These are phyloP conservation scores for Goniozus legneri DNA, from an alignment of 1,140 invertebrate species.

Conservation along the genomic window DNA sequence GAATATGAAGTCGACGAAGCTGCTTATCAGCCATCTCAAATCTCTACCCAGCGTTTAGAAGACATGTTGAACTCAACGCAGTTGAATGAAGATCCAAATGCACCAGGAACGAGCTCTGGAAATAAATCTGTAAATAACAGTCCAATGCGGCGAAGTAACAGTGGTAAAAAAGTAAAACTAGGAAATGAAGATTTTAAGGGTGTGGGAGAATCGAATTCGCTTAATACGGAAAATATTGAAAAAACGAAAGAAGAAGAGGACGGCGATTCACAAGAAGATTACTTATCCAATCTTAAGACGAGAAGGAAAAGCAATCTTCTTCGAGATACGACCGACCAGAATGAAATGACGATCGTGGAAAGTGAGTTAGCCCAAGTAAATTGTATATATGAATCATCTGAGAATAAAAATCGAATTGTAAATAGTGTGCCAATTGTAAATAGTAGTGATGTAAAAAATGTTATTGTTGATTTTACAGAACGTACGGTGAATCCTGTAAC, in stretches of 20 bases:
- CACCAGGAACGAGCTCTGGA: no score
- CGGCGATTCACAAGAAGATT: conserved; percentile 17
- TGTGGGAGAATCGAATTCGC: background rate
- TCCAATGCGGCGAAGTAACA: no score
- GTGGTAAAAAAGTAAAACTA: no score
- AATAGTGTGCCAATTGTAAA: background rate
- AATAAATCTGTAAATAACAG: no score
- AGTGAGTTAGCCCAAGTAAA: no score
- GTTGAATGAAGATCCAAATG: no score
- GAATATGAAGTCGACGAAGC: conserved; percentile 11
- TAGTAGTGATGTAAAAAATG: background rate
- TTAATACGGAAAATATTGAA: background rate
- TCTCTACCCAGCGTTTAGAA: conserved; percentile 32
- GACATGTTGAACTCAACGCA: no score
- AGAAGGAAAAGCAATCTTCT: conserved; percentile 19
- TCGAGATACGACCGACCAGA: conserved; percentile 11
- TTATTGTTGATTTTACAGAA: background rate
- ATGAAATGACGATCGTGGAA: no score
- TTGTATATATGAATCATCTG: no score
- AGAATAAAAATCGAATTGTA: no score
- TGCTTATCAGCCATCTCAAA: conserved; percentile 10
- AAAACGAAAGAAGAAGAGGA: background rate
- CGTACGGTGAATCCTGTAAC: background rate
- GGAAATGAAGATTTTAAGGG: no score
- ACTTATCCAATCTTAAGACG: conserved; percentile 17